Evolutionary conservation across 2,797 vertebrate genomes (phyloP).

Genomic region (Manis crassicaudata): DNA sequence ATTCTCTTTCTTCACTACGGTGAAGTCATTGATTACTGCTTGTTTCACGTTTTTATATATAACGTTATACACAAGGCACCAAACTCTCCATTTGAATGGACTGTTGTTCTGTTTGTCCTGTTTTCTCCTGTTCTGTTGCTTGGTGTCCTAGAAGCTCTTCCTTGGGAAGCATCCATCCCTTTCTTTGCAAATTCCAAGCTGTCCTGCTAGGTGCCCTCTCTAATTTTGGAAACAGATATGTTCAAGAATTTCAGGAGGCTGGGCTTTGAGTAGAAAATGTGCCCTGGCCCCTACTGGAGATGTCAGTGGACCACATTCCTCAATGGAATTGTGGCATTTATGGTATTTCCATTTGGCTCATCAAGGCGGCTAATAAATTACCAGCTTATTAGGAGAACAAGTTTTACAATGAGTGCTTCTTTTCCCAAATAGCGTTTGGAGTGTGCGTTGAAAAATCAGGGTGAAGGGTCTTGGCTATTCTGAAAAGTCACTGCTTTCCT

Average conservation of each 20-base stretch:
- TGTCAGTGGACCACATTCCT: background rate
- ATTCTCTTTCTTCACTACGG: background rate
- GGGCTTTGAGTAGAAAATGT: background rate
- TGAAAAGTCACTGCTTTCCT: constrained; percentile 22
- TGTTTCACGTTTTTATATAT: constrained; percentile 16
- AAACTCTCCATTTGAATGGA: background rate
- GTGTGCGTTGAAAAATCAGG: background rate
- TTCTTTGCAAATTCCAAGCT: constrained; percentile 25
- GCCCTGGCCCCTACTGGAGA: background rate
- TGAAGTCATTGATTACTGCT: background rate
- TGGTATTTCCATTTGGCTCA: background rate
- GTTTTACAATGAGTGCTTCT: background rate
- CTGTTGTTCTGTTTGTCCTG: background rate
- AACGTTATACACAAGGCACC: background rate
- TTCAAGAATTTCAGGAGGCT: constrained; percentile 21
- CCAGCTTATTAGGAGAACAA: background rate
- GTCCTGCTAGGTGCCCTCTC: background rate
- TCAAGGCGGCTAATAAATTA: background rate
- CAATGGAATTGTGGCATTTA: background rate
- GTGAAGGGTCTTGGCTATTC: background rate
- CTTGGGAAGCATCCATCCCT: constrained; percentile 3
- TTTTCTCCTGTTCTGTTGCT: constrained; percentile 29
- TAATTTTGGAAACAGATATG: constrained; percentile 21
- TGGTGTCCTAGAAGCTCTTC: constrained; percentile 48
- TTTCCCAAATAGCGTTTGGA: background rate